Evolutionary conservation across 2,797 vertebrate species (phyloP).

Genomic region (Iguana delicatissima): DNA sequence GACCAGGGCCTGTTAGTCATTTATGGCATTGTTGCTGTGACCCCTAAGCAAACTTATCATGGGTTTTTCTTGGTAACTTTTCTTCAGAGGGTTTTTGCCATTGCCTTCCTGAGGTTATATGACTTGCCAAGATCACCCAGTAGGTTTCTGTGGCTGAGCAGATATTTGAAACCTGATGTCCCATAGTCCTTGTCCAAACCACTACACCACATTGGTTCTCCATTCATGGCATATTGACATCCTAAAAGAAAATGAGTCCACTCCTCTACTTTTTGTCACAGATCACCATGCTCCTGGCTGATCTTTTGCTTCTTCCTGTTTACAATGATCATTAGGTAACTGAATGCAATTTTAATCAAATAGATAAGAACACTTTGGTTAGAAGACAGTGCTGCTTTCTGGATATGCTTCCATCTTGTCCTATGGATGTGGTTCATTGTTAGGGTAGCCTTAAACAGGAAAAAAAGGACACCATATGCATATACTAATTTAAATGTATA

Average conservation of each 20-base stretch:
- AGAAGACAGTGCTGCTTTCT: background rate
- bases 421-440: background rate
- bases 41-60: background rate
- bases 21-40: background rate
- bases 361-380: background rate
- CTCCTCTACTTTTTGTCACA: background rate
- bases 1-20: background rate
- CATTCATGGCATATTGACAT: background rate
- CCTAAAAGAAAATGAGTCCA: background rate
- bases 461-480: background rate
- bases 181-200: no score
- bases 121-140: background rate
- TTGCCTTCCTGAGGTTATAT: no score
- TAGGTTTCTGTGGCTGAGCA: background rate
- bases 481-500: no score
- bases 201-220: no score
- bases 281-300: background rate
- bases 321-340: no score
- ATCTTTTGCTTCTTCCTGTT: no score
- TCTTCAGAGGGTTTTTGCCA: no score
- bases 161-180: background rate
- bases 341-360: background rate
- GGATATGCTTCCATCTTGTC: background rate
- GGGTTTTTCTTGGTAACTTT: no score
- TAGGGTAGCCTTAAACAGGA: no score